Evolutionary conservation across 2,888 invertebrate genomes (phyloP).

Genomic region (Hypomecis punctinalis): DNA sequence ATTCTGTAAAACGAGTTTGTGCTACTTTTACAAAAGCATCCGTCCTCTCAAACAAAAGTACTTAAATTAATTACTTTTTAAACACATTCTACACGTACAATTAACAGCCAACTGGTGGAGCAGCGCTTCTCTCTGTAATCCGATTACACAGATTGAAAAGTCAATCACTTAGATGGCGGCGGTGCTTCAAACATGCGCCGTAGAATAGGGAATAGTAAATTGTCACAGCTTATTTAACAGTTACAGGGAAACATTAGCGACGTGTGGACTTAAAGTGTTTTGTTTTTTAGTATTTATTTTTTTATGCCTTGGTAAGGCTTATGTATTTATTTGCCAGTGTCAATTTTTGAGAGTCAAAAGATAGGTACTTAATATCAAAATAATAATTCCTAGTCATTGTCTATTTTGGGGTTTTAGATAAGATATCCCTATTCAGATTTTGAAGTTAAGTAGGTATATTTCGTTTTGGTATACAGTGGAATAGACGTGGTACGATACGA

Average conservation of each 20-base stretch:
- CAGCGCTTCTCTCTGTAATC: slow-evolving; percentile 48
- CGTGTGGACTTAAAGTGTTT: slow-evolving; percentile 57
- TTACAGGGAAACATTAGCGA: slow-evolving; percentile 65
- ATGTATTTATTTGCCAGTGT: no score
- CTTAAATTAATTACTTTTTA: slow-evolving; percentile 6
- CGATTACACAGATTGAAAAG: slow-evolving; percentile 83
- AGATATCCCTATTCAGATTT: no score
- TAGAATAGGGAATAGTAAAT: not conserved
- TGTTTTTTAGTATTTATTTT: slow-evolving; percentile 50
- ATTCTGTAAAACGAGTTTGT: no score
- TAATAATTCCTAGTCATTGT: no score
- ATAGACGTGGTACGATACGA: no score
- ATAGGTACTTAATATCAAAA: no score
- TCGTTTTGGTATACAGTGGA: no score
- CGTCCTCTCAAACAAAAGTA: not conserved
- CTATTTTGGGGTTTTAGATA: no score
- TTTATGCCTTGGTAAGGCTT: no score
- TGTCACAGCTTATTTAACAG: not conserved
- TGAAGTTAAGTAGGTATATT: no score
- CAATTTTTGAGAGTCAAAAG: no score
- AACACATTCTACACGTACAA: slow-evolving; percentile 23
- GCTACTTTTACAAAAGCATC: no score
- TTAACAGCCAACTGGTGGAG: slow-evolving; percentile 51
- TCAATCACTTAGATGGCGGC: slow-evolving; percentile 78
- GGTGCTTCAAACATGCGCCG: slow-evolving; percentile 65